Evolutionary conservation across 2,888 invertebrate genomes (phyloP).

Genomic region (Scaeva pyrastri): DNA sequence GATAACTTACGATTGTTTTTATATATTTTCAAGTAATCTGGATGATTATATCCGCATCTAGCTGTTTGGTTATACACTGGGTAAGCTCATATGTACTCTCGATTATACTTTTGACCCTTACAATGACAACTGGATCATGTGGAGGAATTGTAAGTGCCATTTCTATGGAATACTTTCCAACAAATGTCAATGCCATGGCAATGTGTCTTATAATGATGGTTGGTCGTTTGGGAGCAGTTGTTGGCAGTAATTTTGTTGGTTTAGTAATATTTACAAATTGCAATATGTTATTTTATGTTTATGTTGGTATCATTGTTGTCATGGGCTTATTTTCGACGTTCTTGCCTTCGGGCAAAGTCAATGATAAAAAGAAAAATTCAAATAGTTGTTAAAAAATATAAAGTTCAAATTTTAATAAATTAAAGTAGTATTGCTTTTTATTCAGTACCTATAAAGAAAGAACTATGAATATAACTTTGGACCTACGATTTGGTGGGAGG

Average conservation of each 20-base stretch:
- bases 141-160: conserved; percentile 86
- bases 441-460: too few species aligned
- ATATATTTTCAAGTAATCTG: conserved; percentile 74
- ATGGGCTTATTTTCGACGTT: conserved; percentile 76
- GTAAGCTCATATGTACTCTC: conserved; percentile 86
- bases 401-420: too few species aligned
- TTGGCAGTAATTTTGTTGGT: conserved; percentile 81
- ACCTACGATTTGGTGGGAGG: too few species aligned
- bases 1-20: too few species aligned
- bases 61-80: conserved; percentile 87
- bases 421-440: too few species aligned
- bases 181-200: conserved; percentile 84
- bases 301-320: conserved; percentile 76
- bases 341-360: conserved; percentile 77
- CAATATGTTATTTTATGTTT: conserved; percentile 78
- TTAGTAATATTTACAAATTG: conserved; percentile 78
- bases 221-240: conserved; percentile 82
- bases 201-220: conserved; percentile 83
- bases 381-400: background rate
- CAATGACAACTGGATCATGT: conserved; percentile 86
- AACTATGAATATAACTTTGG: too few species aligned
- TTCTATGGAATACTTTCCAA: conserved; percentile 86
- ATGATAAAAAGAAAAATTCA: conserved; percentile 9
- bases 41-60: conserved; percentile 85
- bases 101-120: conserved; percentile 86